A percentile compares a stretch with the other conserved stretches of the same genome.
phyloP scores from a whole-genome alignment of 1,140 invertebrate species.

The Apis mellifera region DNA sequence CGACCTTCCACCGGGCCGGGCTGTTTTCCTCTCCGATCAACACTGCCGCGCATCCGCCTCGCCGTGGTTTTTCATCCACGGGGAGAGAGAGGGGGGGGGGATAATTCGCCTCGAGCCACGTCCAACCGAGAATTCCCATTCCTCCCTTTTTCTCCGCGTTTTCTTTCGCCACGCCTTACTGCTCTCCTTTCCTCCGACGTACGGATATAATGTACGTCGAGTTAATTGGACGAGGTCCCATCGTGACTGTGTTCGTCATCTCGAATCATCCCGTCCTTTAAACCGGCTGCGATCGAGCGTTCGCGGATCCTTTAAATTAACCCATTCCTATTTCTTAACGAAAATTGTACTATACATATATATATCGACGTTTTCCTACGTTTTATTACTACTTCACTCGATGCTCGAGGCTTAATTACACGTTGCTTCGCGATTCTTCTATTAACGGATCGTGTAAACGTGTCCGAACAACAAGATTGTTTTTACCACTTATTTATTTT shows the following conservation, averaged over 20 bases:
- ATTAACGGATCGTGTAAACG: no score
- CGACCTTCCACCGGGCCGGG: no score
- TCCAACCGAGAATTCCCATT: conserved; percentile 39
- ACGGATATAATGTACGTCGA: conserved; percentile 59
- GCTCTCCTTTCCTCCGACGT: conserved; percentile 41
- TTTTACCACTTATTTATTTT: no score
- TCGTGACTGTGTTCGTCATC: conserved; percentile 61
- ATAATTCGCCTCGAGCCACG: conserved; percentile 35
- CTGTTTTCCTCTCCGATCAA: conserved; percentile 12
- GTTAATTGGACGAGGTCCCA: conserved; percentile 65
- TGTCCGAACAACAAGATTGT: no score
- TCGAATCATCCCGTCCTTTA: no score
- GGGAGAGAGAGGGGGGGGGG: no score
- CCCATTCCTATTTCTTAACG: background rate
- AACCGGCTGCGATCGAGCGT: conserved; percentile 24
- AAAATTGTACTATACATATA: background rate
- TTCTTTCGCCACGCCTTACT: conserved; percentile 43
- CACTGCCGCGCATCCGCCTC: conserved; percentile 25
- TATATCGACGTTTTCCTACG: no score
- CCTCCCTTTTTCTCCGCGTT: conserved; percentile 53
- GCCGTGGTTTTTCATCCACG: conserved; percentile 45
- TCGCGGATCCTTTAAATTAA: background rate
- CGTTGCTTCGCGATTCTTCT: no score
- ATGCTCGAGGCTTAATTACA: no score
- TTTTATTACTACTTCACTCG: no score